Conservation (phyloP, 2,113 vertebrate species). For the Coptodon bakossiorum region DNA sequence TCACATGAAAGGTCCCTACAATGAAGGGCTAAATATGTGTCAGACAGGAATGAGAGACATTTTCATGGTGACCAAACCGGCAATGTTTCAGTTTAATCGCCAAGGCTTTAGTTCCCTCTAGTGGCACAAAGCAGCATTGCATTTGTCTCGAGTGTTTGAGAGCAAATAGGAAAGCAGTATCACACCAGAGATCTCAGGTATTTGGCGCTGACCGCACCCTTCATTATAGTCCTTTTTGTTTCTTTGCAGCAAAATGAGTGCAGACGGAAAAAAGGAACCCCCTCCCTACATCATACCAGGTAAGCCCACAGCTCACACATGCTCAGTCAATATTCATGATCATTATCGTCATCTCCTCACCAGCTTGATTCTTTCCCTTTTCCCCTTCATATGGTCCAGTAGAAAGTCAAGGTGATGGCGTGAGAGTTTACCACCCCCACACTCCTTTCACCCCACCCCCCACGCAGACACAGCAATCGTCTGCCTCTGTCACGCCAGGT, state of each 20-base stretch:
- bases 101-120: not conserved
- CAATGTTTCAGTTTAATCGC: not conserved
- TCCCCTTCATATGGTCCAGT: not conserved
- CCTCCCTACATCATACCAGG: conserved; percentile 59
- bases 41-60: not conserved
- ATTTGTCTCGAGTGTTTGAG: not conserved
- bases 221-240: not conserved
- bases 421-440: conserved; percentile 69
- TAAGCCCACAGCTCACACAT: not conserved
- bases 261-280: not conserved
- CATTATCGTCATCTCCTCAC: not conserved
- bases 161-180: not conserved
- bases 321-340: not conserved
- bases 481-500: not conserved
- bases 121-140: not conserved
- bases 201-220: not conserved
- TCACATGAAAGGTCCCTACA: not conserved
- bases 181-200: not conserved
- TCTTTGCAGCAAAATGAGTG: conserved; percentile 49
- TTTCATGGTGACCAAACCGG: not conserved
- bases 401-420: not conserved
- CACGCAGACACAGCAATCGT: fast-evolving
- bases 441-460: conserved; percentile 48
- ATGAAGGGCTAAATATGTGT: not conserved
- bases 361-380: not conserved